Evolutionary conservation across 2,797 vertebrate species (phyloP), one percentile per base, ranked within the genome.

Genomic region (Sternarchorhynchus goeldii): DNA sequence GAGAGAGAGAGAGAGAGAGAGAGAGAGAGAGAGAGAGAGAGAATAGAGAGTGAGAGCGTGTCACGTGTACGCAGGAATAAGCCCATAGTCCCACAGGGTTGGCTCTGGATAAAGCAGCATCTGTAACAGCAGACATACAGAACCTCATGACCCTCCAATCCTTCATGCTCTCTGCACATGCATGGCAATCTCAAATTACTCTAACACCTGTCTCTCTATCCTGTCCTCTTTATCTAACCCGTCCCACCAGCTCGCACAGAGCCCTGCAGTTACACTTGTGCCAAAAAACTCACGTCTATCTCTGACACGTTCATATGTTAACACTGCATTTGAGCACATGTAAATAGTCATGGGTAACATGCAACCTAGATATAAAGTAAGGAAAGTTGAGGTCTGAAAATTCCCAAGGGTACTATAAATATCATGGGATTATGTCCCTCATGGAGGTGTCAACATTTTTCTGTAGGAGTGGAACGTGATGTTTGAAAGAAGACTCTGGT

Each of bases 41-140:
- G 76, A 76, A 72, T 78, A 85, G 80, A 87, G 82, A 84, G 78
- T 50, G 81, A 71, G 70, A 80, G 71, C 67, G 81, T 63, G 75
- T 75, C 31, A 65, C 62, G 87, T 92, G 91, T 89, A 86, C 68
- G 73, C 85, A 83, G 85, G 85, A 91, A 76, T 73, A 87, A 90
- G 89, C 81, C 79, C 81, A 83, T 80, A 83, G 84, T 84, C 85
- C 80, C 84, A 86, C 16, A 62, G 77, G 83, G 83, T 31, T 31
- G 66, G 88, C 82, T 88, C 76, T 85, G 85, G 87, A 86, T 76
- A 68, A 81, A 82, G 68, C 56, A 45, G 29, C 60, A 18, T 50
- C 55, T 50, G 45, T 50, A 70, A 80, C 62, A 81, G 79, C 69
- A 76, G 81, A 71, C 74, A 83, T 78, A 82, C 39, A 83, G 79